phyloP scores from a whole-genome alignment of 1,140 invertebrate species.

The Drosophila quadrilineata region DNA sequence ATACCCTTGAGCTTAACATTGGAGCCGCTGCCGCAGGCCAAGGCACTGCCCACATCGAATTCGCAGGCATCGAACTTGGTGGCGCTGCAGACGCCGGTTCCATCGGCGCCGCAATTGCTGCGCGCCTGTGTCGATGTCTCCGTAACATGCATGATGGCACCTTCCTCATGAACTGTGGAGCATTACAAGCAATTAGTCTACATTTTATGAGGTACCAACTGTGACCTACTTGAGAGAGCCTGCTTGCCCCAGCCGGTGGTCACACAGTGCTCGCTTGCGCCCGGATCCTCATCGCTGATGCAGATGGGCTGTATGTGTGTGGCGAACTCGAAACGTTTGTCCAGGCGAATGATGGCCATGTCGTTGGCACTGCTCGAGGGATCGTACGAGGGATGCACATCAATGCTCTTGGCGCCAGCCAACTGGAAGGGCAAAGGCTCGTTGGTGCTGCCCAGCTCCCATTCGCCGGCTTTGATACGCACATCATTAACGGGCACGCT shows the following conservation, averaged over 20 bases:
- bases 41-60: conserved; percentile 89
- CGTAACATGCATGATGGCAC: conserved; percentile 88
- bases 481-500: conserved; percentile 83
- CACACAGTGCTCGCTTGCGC: conserved; percentile 85
- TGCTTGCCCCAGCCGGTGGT: conserved; percentile 92
- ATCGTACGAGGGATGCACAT: conserved; percentile 88
- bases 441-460: conserved; percentile 90
- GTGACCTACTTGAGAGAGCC: conserved; percentile 87
- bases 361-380: conserved; percentile 86
- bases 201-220: not conserved
- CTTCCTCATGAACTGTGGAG: conserved; percentile 84
- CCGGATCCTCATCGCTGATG: conserved; percentile 82
- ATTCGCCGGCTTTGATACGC: conserved; percentile 91
- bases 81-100: conserved; percentile 81
- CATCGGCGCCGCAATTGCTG: conserved; percentile 61
- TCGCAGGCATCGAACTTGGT: conserved; percentile 83
- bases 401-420: conserved; percentile 86
- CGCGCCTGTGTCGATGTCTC: conserved; percentile 83
- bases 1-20: conserved; percentile 87
- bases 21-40: conserved; percentile 88
- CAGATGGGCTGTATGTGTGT: conserved; percentile 90
- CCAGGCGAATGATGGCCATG: conserved; percentile 86
- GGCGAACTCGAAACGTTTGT: conserved; percentile 84
- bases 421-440: conserved; percentile 91
- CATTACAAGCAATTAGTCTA: not conserved